Evolutionary conservation across 2,888 invertebrate genomes (phyloP), one percentile per base, ranked within the genome.

Genomic region (Acheta domesticus): DNA sequence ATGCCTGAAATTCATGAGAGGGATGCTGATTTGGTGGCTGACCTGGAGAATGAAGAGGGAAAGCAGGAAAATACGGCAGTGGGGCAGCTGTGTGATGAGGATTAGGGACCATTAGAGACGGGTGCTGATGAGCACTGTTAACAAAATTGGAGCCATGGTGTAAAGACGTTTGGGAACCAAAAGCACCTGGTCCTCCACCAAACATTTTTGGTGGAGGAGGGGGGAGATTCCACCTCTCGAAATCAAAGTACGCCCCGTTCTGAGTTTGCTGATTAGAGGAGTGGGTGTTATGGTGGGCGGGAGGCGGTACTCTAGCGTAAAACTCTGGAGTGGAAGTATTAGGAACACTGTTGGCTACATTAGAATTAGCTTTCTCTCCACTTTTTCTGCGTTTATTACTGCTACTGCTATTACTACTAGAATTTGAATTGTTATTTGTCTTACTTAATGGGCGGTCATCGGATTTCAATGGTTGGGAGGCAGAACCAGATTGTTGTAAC

Each of bases 221-320:
- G 91, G 90, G 92, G 79, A 93, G 87, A 86, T 93, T 94, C 94
- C 94, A 95, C 83, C 94, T 89, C 84, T 93, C 94, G 84, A 94
- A 93, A 86, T 95, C 94, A 84, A 93, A 93, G 85, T 93, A 94
- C 79, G 91, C 91, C 82, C 91, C 91, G 85, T 92, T 92, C 85
- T 91, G 91, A 80, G 85, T 83, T 48, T 85, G 86, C 77, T 85
- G 85, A 84, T 85, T 87, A 5, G 90, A 89, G 78, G 92, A 91
- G 84, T 91, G 92, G 8, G 90, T 89, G 78, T 92, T 91, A 84
- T 91, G 92, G 85, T 93, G 93, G 8, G 93, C 93, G 21, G 93
- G 93, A 12, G 93, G 93, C 81, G 93, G 93, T 83, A 93, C 91
- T 84, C 93, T 89, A 78, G 89, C 88, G 81, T 89, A 86, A 79